A percentile compares a stretch with the other conserved stretches of the same genome.
phyloP scores from a whole-genome alignment of 2,888 invertebrate genomes.

The Lasioglossum lativentre region DNA sequence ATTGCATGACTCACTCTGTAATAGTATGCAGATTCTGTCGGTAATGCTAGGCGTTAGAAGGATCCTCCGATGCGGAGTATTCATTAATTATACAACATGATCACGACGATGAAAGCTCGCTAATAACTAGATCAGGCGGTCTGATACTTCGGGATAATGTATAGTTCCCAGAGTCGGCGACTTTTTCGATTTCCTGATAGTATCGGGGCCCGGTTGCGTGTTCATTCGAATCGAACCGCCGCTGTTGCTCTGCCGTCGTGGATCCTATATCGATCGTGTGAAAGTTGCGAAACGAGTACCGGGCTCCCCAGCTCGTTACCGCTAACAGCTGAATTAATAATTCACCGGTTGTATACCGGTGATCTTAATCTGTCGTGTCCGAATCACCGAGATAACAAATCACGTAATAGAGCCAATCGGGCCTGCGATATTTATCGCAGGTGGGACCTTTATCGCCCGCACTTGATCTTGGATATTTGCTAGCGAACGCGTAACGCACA shows the following conservation, averaged over 20 bases:
- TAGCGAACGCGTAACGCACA: background rate
- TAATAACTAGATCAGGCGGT: slow-evolving; percentile 11
- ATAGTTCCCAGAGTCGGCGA: slow-evolving; percentile 7
- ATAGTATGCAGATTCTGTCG: background rate
- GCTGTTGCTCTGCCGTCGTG: background rate
- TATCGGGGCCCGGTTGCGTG: slow-evolving; percentile 22
- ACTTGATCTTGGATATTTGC: background rate
- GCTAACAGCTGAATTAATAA: slow-evolving; percentile 41
- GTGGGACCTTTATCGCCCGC: background rate
- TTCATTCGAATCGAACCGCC: slow-evolving; percentile 13
- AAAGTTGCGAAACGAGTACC: slow-evolving; percentile 1
- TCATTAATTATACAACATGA: slow-evolving; percentile 12
- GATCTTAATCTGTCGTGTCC: slow-evolving; percentile 24
- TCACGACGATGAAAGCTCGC: slow-evolving; percentile 4
- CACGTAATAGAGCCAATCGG: slow-evolving; percentile 20
- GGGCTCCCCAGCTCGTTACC: slow-evolving; percentile 24
- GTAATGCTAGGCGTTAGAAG: background rate
- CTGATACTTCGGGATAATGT: background rate
- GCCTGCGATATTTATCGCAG: background rate
- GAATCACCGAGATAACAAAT: slow-evolving; percentile 30
- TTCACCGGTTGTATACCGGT: slow-evolving; percentile 12
- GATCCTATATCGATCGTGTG: background rate
- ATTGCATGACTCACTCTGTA: background rate
- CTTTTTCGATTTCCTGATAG: slow-evolving; percentile 16
- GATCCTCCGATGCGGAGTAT: background rate